Percentiles rank a stretch among this genome's conserved stretches.
These are phyloP conservation scores for Acanthosepion lycidas DNA, from an alignment of 2,888 invertebrate species.

Conservation along the genomic window DNA sequence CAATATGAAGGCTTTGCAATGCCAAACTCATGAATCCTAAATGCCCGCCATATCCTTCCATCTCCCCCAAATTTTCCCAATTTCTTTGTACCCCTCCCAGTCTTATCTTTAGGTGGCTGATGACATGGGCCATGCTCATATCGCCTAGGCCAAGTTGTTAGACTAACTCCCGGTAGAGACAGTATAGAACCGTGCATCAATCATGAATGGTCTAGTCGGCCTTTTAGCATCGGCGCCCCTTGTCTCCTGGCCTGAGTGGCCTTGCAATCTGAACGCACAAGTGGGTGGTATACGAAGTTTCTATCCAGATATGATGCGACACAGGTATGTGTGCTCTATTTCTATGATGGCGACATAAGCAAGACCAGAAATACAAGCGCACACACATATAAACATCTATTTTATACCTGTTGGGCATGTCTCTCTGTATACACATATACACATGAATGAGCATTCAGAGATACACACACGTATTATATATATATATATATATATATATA, in stretches of 20 bases:
- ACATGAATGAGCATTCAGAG: neutral
- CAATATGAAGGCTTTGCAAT: neutral
- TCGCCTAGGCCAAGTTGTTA: neutral
- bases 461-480: neutral
- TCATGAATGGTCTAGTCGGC: neutral
- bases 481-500: too few relatives aligned
- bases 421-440: too few relatives aligned
- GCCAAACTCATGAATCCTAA: constrained; percentile 23
- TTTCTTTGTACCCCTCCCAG: neutral
- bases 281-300: neutral
- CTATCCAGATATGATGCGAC: neutral
- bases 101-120: neutral
- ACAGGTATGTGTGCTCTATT: neutral
- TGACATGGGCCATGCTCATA: neutral
- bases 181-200: neutral
- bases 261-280: neutral
- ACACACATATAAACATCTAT: neutral
- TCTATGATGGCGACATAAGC: neutral
- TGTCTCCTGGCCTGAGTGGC: neutral
- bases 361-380: neutral
- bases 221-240: neutral
- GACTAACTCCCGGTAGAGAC: neutral
- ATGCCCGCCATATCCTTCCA: neutral
- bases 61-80: neutral
- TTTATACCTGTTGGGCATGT: too few relatives aligned